Evolutionary conservation across 2,113 vertebrate genomes (phyloP).

Genomic region (Oreocharis arfaki): DNA sequence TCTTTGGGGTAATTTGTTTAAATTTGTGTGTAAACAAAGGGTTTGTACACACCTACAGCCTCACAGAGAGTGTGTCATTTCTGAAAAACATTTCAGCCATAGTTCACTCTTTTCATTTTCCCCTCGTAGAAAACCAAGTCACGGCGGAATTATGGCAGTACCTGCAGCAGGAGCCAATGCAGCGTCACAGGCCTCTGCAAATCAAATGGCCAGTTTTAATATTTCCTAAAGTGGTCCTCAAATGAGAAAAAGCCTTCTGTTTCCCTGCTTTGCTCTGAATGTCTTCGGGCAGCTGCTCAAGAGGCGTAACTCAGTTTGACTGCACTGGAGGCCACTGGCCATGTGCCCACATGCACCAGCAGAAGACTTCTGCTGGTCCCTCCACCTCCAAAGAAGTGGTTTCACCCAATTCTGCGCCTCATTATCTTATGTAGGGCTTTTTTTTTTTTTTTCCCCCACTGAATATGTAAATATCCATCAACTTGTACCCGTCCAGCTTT

Average conservation of each 20-base stretch:
- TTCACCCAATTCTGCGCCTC: neutral
- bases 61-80: neutral
- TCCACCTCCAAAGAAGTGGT: neutral
- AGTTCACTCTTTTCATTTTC: neutral
- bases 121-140: neutral
- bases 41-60: neutral
- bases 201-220: neutral
- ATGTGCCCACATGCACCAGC: neutral
- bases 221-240: neutral
- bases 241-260: neutral
- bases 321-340: constrained; percentile 3
- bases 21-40: constrained; percentile 48
- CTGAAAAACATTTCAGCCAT: neutral
- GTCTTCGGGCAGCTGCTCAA: neutral
- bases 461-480: neutral
- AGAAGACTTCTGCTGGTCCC: neutral
- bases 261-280: neutral
- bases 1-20: constrained; percentile 42
- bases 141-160: neutral
- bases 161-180: neutral
- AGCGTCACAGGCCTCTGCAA: neutral
- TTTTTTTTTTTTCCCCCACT: neutral
- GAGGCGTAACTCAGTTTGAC: neutral
- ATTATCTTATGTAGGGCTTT: neutral
- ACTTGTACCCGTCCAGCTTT: neutral